Conservation (phyloP, 2,113 vertebrate genomes). For the Bungarus multicinctus region DNA sequence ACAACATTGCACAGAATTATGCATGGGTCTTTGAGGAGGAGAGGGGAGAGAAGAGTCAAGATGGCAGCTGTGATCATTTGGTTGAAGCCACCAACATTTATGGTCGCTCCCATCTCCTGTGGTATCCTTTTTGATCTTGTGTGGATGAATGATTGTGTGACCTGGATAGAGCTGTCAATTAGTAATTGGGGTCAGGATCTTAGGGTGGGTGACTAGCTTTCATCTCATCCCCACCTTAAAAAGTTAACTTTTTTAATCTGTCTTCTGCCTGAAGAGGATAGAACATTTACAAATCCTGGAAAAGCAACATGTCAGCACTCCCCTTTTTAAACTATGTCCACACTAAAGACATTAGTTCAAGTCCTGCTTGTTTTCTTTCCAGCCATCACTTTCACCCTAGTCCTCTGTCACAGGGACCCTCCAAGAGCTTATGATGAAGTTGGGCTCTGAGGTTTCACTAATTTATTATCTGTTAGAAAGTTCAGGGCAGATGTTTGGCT, state of each 20-base stretch:
- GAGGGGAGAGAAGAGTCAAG: neutral
- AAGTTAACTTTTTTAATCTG: neutral
- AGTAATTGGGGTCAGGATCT: neutral
- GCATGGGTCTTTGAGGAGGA: neutral
- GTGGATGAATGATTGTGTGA: neutral
- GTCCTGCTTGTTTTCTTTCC: neutral
- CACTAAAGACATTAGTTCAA: neutral
- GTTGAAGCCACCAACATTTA: neutral
- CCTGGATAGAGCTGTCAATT: neutral
- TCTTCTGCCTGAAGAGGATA: neutral
- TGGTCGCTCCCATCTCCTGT: neutral
- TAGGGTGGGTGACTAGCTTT: neutral
- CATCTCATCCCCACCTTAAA: neutral
- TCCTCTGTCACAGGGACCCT: neutral
- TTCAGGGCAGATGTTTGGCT: neutral
- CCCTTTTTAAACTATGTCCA: neutral
- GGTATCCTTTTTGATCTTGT: neutral
- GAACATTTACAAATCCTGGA: neutral
- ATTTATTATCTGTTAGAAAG: conserved; percentile 33
- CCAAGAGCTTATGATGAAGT: neutral
- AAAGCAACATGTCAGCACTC: neutral
- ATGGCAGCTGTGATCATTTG: neutral
- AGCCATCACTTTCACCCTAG: neutral
- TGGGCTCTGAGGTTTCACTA: neutral
- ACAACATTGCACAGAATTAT: neutral